These are phyloP conservation scores for Lepidothrix coronata DNA, from an alignment of 2,113 vertebrate genomes.

Conservation along the genomic window DNA sequence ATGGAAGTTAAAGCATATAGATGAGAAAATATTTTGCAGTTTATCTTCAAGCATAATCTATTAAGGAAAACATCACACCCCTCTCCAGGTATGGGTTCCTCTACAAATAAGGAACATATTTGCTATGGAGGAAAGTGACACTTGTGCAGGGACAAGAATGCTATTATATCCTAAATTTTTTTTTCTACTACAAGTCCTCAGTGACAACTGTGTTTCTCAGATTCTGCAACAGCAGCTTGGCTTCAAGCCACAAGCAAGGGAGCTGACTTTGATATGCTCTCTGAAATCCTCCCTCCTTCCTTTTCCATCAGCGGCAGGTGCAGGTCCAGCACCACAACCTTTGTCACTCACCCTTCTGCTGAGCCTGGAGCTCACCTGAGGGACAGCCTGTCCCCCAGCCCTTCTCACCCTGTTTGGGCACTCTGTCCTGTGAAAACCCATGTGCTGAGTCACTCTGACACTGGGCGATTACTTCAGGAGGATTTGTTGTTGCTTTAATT, in stretches of 20 bases:
- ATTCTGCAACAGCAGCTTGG: not conserved
- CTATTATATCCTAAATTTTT: not conserved
- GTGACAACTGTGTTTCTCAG: not conserved
- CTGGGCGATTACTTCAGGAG: not conserved
- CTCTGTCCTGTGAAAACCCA: rapidly evolving
- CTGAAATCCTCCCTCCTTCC: not conserved
- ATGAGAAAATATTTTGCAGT: constrained; percentile 31
- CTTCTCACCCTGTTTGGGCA: not conserved
- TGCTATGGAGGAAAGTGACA: not conserved
- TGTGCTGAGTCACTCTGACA: not conserved
- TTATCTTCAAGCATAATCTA: not conserved
- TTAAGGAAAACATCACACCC: not conserved
- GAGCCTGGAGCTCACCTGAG: not conserved
- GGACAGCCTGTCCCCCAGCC: not conserved
- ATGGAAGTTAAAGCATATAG: constrained; percentile 1
- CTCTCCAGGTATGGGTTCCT: not conserved
- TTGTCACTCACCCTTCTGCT: rapidly evolving
- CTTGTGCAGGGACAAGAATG: not conserved
- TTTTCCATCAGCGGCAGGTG: rapidly evolving
- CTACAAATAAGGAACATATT: not conserved
- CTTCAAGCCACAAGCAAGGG: not conserved
- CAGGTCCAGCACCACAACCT: not conserved
- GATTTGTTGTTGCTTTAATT: not conserved
- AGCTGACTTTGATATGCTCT: not conserved
- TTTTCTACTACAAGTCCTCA: not conserved